Evolutionary conservation across 2,797 vertebrate genomes (phyloP), one percentile per base, ranked within the genome.

Genomic region (Podarcis lilfordi): DNA sequence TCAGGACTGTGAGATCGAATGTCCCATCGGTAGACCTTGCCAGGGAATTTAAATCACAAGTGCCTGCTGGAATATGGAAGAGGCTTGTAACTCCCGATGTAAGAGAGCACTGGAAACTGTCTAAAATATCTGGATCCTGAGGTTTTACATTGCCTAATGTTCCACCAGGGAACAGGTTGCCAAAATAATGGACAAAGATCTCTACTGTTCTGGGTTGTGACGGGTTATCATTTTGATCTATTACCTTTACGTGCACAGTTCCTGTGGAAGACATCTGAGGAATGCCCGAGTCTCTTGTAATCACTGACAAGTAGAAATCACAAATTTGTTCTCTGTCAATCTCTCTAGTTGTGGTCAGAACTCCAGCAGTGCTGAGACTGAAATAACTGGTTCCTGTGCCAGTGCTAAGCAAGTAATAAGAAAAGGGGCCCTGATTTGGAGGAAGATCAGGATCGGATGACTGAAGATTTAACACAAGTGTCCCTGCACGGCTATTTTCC

Each of bases 241-340:
- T 97, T 64, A 99, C 97, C 80, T 97, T 98, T 88, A 99, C 92
- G 4, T 97, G 98, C 91, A 99, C 97, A 0, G 98, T 99, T 93
- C 98, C 99, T 0, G 98, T 99, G 82, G 99, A 99, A 82, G 99
- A 99, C 99, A 99, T 99, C 71, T 99, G 99, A 84, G 99, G 99
- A 40, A 98, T 82, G 0, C 99, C 99, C n/a, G 98, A 99, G 94
- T 99, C 99, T 89, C 98, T 98, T 0, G 98, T 99, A 29, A 99
- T 93, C 89, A 99, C 98, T 0, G 98, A 97, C 89, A 99, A 97
- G 88, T 98, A 98, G 95, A 99, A 99, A 92, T 98, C 97, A 0
- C 98, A 97, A 29, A 98, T 98, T 95, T 99, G 98, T 91, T 99
- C 99, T 87, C 99, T 96, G 96, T 99, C 99, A 0, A 99, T 98